Evolutionary conservation across 1,140 invertebrate species (phyloP).

Genomic region (Rhyacophila brunnea): DNA sequence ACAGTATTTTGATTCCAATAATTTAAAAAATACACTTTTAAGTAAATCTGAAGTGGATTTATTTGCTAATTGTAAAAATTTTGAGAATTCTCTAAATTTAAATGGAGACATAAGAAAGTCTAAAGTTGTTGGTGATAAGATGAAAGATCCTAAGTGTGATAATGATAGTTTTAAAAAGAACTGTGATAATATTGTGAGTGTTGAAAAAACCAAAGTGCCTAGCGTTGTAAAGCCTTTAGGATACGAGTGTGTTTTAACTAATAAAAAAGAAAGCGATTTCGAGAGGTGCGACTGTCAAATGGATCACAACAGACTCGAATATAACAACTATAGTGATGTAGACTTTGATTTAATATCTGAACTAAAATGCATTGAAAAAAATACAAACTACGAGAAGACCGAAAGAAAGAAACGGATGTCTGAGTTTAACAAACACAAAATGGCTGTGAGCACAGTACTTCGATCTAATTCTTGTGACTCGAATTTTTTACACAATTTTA

Average conservation of each 20-base stretch:
- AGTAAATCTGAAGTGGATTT: too few relatives aligned
- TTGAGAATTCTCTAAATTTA: too few relatives aligned
- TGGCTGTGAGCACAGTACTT: conserved; percentile 31
- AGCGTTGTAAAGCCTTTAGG: conserved; percentile 5
- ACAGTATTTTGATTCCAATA: too few relatives aligned
- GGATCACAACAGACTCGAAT: conserved; percentile 5
- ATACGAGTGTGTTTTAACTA: conserved; percentile 23
- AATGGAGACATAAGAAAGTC: not conserved
- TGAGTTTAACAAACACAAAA: conserved; percentile 10
- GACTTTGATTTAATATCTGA: not conserved
- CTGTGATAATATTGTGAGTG: not conserved
- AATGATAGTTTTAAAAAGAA: not conserved
- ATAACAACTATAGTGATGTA: conserved; percentile 1
- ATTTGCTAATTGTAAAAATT: too few relatives aligned
- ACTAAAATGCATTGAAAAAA: not conserved
- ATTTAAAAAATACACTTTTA: not conserved
- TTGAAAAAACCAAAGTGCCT: not conserved
- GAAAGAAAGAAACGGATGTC: conserved; percentile 4
- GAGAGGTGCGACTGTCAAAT: conserved; percentile 28
- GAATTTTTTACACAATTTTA: conserved; percentile 28
- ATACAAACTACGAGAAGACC: not conserved
- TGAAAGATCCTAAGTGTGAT: not conserved
- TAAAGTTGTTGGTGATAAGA: not conserved
- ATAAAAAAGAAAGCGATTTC: conserved; percentile 26
- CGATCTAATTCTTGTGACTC: conserved; percentile 34